Percentiles rank a stretch among this genome's conserved stretches.
These are phyloP conservation scores for Sisyra nigra DNA, from an alignment of 2,888 invertebrate genomes.

Conservation along the genomic window DNA sequence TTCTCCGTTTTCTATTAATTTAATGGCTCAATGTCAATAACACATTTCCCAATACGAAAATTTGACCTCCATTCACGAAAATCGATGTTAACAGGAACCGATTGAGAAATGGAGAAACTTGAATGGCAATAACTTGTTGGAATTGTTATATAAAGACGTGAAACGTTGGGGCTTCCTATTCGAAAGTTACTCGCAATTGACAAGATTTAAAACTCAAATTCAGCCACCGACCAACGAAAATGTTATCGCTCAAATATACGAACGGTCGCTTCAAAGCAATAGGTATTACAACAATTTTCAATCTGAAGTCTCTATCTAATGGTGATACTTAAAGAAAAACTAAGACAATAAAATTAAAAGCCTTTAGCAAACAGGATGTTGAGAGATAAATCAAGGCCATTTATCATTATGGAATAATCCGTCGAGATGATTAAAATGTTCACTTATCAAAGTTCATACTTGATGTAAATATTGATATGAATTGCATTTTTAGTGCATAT, in stretches of 20 bases:
- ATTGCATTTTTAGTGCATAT: too few species aligned
- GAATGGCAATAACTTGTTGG: conserved; percentile 62
- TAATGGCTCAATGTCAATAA: not conserved
- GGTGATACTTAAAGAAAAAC: too few species aligned
- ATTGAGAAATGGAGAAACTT: conserved; percentile 74
- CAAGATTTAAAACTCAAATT: conserved; percentile 71
- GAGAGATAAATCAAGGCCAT: too few species aligned
- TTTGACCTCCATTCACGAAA: not conserved
- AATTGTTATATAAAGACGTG: conserved; percentile 76
- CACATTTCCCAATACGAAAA: not conserved
- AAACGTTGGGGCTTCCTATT: conserved; percentile 71
- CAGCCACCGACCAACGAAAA: conserved; percentile 29
- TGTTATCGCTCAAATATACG: conserved; percentile 72
- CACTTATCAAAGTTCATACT: too few species aligned
- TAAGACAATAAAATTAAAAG: too few species aligned
- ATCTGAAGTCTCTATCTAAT: not conserved
- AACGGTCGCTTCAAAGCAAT: conserved; percentile 76
- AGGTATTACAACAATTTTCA: conserved; percentile 21
- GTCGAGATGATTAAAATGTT: too few species aligned
- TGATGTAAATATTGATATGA: too few species aligned
- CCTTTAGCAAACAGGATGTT: too few species aligned
- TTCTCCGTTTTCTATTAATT: not conserved
- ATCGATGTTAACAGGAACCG: conserved; percentile 39
- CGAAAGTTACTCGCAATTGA: conserved; percentile 81
- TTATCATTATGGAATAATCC: too few species aligned